Evolutionary conservation across 2,113 vertebrate genomes (phyloP).

Genomic region (Callipepla californica): DNA sequence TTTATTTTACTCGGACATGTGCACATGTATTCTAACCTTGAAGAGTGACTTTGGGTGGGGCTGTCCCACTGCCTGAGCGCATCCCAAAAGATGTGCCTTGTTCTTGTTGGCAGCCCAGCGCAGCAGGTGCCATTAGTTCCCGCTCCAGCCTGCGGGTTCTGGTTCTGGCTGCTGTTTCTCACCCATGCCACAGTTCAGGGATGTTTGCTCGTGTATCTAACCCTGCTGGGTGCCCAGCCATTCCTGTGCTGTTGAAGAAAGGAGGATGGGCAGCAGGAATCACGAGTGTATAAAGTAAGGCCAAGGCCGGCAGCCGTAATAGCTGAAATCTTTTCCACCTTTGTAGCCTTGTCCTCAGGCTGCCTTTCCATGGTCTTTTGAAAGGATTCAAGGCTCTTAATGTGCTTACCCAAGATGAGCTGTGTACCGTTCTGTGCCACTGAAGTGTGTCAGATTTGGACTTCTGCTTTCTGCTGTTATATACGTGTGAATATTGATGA

Average conservation of each 20-base stretch:
- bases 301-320: not conserved
- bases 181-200: rapidly evolving
- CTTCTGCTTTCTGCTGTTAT: not conserved
- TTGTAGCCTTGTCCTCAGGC: not conserved
- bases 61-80: rapidly evolving
- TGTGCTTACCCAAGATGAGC: not conserved
- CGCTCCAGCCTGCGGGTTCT: rapidly evolving
- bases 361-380: not conserved
- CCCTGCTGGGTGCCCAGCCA: rapidly evolving
- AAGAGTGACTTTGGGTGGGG: not conserved
- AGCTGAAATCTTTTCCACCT: not conserved
- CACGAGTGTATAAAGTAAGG: not conserved
- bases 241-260: not conserved
- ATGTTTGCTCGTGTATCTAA: not conserved
- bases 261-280: not conserved
- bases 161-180: not conserved
- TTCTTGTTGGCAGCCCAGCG: not conserved
- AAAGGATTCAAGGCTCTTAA: not conserved
- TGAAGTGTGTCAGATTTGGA: not conserved
- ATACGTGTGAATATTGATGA: not conserved
- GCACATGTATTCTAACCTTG: rapidly evolving
- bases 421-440: not conserved
- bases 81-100: not conserved
- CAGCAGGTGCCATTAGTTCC: not conserved
- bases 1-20: not conserved